Percentiles rank a stretch among this genome's conserved stretches.
phyloP scores from a whole-genome alignment of 2,797 vertebrate genomes.

The Jordanella pulchra region DNA sequence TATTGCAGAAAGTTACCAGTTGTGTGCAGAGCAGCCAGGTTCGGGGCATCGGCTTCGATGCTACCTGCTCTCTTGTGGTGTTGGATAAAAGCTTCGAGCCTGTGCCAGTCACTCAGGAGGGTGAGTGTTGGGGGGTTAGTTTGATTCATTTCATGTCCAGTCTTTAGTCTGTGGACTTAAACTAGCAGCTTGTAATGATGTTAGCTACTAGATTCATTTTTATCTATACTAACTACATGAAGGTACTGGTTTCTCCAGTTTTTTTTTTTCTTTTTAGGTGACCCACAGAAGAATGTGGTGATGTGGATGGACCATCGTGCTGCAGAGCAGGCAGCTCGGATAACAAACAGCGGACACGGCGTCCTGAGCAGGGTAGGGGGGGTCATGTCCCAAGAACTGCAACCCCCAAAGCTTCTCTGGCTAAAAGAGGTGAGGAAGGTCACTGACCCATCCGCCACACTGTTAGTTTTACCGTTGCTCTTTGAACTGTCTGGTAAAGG shows the following conservation, averaged over 20 bases:
- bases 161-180: not conserved
- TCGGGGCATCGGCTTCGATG: slow-evolving; percentile 92
- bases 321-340: slow-evolving; percentile 83
- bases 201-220: slow-evolving; percentile 8
- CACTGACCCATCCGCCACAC: slow-evolving; percentile 15
- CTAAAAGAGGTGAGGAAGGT: slow-evolving; percentile 87
- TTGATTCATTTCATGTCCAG: not conserved
- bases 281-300: slow-evolving; percentile 85
- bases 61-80: slow-evolving; percentile 93
- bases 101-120: slow-evolving; percentile 85
- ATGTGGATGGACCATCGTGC: slow-evolving; percentile 99
- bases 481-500: slow-evolving; percentile 9
- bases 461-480: slow-evolving; percentile 24
- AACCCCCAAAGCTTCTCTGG: slow-evolving; percentile 96
- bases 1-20: slow-evolving; percentile 81
- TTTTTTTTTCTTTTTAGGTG: slow-evolving; percentile 70
- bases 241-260: not conserved
- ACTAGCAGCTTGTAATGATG: not conserved
- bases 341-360: slow-evolving; percentile 83
- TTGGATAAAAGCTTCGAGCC: slow-evolving; percentile 87
- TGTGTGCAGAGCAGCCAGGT: slow-evolving; percentile 77
- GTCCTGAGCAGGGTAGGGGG: slow-evolving; percentile 88
- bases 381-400: slow-evolving; percentile 97
- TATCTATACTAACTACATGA: not conserved
- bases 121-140: slow-evolving; percentile 64